Base-by-base conservation (phyloP, 2,113 vertebrate species). In the Phalacrocorax aristotelis region DNA sequence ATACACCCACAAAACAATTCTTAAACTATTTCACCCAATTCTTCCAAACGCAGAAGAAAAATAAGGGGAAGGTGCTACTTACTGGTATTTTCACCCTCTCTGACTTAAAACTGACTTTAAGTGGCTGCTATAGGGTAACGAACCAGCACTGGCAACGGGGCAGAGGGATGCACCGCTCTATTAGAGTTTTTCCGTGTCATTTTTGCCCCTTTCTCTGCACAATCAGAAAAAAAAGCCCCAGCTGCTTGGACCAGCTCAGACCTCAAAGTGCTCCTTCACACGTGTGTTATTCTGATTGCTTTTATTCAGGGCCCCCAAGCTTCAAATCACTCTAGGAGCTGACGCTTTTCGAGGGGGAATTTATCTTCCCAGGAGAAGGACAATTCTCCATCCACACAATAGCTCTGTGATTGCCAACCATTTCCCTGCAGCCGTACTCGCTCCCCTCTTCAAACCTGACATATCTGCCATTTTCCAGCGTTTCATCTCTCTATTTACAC, bases 101-200 rank as follows among this genome's bases (percentile, higher is more conserved):
- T 48, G 48, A 15, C 38, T 77, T 61, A 12, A 34, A 57, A 11
- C 5, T 7, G 34, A 10, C 49, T 62, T 51, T 21, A 60, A 49
- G 40, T 26, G 46, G 80, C 38, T 54, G 62, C 54, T 40, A 2
- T 4, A 2, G 49, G 58, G 52, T 20, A 38, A 55, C 4, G 15
- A 40, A 48, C 18, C 2, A 13, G 22, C 1, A 1, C 58, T 19
- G 36, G n/a, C 1, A 9, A 20, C 1, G 27, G 1, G 9, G 51
- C 55, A 36, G 38, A 42, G 38, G 20, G 42, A n/a, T 30, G 27
- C 27, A 20, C 64, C 2, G 4, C 42, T 40, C 21, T 13, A 29
- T 57, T 3, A 13, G 15, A 72, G 64, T 7, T 16, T 46, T 66
- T 66, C 38, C 4, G 0, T 3, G 1, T 38, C 8, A 61, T 83